These are phyloP conservation scores for Pseudochromis fuscus DNA, from an alignment of 2,797 vertebrate species.

Conservation along the genomic window DNA sequence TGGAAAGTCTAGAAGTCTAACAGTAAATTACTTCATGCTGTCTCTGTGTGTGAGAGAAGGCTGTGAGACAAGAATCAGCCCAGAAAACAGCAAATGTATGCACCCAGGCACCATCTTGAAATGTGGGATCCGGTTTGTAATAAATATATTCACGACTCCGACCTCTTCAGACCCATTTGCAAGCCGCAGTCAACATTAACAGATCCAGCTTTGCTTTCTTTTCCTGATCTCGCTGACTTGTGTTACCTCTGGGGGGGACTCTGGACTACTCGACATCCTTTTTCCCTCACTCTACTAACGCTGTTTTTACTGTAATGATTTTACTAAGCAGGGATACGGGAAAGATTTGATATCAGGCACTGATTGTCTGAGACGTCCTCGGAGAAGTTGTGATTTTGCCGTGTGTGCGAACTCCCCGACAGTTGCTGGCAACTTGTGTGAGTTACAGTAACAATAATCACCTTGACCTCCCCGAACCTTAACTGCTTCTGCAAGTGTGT, in stretches of 20 bases:
- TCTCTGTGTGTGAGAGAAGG: background rate
- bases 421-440: constrained; percentile 62
- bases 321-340: constrained; percentile 13
- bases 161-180: constrained; percentile 13
- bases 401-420: background rate
- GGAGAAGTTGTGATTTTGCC: constrained; percentile 15
- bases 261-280: no score
- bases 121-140: background rate
- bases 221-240: background rate
- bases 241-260: background rate
- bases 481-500: constrained; percentile 28
- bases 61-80: background rate
- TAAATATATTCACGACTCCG: constrained; percentile 5
- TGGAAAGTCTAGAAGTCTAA: background rate
- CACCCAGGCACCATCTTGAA: constrained; percentile 7
- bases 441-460: constrained; percentile 74
- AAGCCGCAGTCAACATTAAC: constrained; percentile 24
- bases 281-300: background rate
- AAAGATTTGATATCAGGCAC: constrained; percentile 9
- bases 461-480: constrained; percentile 57
- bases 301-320: constrained; percentile 13
- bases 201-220: constrained; percentile 31
- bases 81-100: background rate
- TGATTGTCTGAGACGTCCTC: constrained; percentile 14
- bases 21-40: background rate